Conservation (phyloP, 2,888 invertebrate species). For the Sesia apiformis region DNA sequence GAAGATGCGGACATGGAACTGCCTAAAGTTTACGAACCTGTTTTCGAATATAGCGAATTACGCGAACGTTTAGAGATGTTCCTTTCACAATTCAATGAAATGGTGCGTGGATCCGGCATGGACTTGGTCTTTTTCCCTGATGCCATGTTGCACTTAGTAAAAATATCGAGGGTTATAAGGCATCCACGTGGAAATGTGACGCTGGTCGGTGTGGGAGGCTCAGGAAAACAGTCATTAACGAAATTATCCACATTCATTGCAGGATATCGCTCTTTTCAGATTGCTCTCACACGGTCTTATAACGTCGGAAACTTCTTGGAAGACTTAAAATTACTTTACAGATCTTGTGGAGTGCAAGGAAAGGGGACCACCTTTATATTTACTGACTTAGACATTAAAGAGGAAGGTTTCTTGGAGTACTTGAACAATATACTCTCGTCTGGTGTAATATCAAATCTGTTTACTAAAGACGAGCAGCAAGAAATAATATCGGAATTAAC, state of each 20-base stretch:
- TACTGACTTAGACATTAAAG: slow-evolving; percentile 97
- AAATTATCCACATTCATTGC: slow-evolving; percentile 97
- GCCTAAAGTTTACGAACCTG: slow-evolving; percentile 97
- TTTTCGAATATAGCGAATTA: slow-evolving; percentile 84
- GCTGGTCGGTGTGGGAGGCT: slow-evolving; percentile 97
- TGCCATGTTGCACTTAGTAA: slow-evolving; percentile 95
- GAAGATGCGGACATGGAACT: slow-evolving; percentile 97
- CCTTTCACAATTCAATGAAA: slow-evolving; percentile 94
- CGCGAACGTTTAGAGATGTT: slow-evolving; percentile 93
- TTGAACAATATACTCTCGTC: slow-evolving; percentile 96
- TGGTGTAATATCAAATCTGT: slow-evolving; percentile 94
- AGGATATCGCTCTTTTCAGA: slow-evolving; percentile 97
- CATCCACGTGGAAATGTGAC: slow-evolving; percentile 96
- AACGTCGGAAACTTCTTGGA: slow-evolving; percentile 97
- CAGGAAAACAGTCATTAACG: slow-evolving; percentile 96
- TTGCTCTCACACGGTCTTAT: slow-evolving; percentile 94
- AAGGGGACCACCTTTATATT: slow-evolving; percentile 98
- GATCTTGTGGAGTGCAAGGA: slow-evolving; percentile 95
- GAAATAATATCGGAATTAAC: slow-evolving; percentile 95
- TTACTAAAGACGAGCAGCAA: slow-evolving; percentile 95
- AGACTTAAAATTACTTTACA: slow-evolving; percentile 92
- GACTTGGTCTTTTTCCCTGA: slow-evolving; percentile 98
- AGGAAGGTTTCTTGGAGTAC: slow-evolving; percentile 97
- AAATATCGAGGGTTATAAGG: slow-evolving; percentile 94
- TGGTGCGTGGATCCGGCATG: slow-evolving; percentile 95